Evolutionary conservation across 2,797 vertebrate genomes (phyloP).

Genomic region (Coregonus sp.): DNA sequence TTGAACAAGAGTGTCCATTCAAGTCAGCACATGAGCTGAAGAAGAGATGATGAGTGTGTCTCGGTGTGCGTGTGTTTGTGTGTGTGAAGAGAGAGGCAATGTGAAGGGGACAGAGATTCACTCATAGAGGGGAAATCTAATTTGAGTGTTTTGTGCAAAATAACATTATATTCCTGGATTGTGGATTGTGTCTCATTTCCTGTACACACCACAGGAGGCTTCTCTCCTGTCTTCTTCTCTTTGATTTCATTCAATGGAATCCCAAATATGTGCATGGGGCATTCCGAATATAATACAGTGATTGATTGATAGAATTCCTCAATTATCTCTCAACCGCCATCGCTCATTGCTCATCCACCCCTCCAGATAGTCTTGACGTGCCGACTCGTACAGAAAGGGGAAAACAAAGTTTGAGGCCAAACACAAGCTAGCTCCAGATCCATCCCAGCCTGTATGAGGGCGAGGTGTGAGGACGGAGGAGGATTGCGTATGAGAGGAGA

Average conservation of each 20-base stretch:
- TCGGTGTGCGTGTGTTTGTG: background rate
- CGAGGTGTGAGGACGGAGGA: background rate
- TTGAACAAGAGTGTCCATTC: slow-evolving; percentile 45
- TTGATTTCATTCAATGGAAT: background rate
- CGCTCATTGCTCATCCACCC: background rate
- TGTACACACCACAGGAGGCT: background rate
- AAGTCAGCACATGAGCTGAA: slow-evolving; percentile 10
- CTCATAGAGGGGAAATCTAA: background rate
- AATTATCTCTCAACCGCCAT: background rate
- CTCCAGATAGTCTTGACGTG: background rate
- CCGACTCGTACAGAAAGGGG: background rate
- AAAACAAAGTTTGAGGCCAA: background rate
- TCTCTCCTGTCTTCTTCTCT: background rate
- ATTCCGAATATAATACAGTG: background rate
- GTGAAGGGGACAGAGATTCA: background rate
- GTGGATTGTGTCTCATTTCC: background rate
- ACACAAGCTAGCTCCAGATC: background rate
- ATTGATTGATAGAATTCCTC: background rate
- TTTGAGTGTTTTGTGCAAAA: background rate
- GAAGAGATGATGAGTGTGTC: background rate
- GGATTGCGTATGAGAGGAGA: background rate
- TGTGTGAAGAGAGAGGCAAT: background rate
- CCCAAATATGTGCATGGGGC: background rate
- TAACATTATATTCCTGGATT: background rate
- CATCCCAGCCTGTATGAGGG: background rate